phyloP scores from a whole-genome alignment of 2,797 vertebrate genomes.

The Malacoraja senta region DNA sequence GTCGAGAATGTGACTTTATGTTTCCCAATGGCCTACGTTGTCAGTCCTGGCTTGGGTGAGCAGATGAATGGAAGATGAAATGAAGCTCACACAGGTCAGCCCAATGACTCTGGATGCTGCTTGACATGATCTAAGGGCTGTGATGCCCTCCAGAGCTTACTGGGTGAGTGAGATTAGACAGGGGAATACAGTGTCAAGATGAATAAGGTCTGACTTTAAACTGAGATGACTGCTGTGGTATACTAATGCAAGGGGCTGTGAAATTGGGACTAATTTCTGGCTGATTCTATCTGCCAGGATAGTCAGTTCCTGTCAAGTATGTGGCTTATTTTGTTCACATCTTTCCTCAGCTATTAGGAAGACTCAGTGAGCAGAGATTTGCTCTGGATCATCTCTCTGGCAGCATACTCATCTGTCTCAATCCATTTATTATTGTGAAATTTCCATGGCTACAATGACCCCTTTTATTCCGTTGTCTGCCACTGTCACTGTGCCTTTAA shows the following conservation, averaged over 20 bases:
- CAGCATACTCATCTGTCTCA: slow-evolving; percentile 2
- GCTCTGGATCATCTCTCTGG: slow-evolving; percentile 14
- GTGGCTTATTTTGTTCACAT: neutral
- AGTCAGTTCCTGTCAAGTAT: slow-evolving; percentile 32
- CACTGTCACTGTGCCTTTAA: neutral
- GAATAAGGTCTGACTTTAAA: slow-evolving; percentile 20
- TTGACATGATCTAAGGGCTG: neutral
- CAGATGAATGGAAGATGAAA: neutral
- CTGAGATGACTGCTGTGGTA: slow-evolving; percentile 12
- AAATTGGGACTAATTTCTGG: slow-evolving; percentile 27
- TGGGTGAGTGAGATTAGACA: slow-evolving; percentile 21
- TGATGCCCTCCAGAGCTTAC: neutral
- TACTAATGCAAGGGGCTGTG: slow-evolving; percentile 11
- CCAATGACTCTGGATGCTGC: neutral
- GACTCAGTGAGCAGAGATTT: slow-evolving; percentile 32
- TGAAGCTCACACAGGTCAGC: neutral
- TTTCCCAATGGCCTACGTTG: slow-evolving; percentile 13
- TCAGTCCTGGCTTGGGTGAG: neutral
- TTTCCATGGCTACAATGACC: neutral
- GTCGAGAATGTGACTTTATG: neutral
- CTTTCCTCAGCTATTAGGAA: slow-evolving; percentile 20
- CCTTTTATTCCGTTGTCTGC: neutral
- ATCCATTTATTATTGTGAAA: slow-evolving; percentile 3
- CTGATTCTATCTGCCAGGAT: slow-evolving; percentile 23
- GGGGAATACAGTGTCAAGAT: slow-evolving; percentile 31